These are phyloP conservation scores for Ciconia boyciana DNA, from an alignment of 2,113 vertebrate species.

Conservation along the genomic window DNA sequence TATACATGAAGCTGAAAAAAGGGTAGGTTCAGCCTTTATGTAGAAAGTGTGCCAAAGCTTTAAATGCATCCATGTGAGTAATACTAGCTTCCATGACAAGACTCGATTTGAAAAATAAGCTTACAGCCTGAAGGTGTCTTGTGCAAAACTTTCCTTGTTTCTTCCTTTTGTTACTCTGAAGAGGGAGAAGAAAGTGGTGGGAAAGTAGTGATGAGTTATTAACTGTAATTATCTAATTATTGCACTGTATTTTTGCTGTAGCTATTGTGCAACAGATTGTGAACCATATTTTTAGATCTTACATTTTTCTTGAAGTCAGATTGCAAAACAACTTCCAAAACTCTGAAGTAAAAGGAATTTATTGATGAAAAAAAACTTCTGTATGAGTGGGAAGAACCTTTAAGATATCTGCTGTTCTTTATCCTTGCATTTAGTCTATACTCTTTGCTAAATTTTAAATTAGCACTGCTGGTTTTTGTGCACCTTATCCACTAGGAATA, in stretches of 20 bases:
- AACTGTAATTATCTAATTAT: conserved; percentile 38
- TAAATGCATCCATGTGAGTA: conserved; percentile 36
- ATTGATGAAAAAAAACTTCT: neutral
- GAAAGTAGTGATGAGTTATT: conserved; percentile 59
- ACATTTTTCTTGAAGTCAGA: conserved; percentile 32
- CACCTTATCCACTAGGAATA: neutral
- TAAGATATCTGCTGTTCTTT: neutral
- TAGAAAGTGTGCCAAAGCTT: neutral
- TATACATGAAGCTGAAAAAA: neutral
- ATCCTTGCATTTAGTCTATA: neutral
- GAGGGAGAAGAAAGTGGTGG: conserved; percentile 27
- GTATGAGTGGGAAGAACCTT: neutral
- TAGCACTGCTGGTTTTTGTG: neutral
- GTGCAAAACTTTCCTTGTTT: conserved; percentile 43
- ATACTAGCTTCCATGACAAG: neutral
- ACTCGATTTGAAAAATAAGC: conserved; percentile 35
- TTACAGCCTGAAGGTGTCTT: conserved; percentile 44
- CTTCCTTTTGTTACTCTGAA: conserved; percentile 50
- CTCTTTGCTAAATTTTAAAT: neutral
- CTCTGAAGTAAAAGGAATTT: conserved; percentile 39
- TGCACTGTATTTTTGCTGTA: conserved; percentile 21
- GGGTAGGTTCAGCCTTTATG: neutral
- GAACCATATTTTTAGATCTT: conserved; percentile 37
- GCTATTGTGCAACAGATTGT: conserved; percentile 54
- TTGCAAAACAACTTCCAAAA: conserved; percentile 45